Base-by-base conservation (phyloP, 1,140 invertebrate species). In the Ooceraea biroi region DNA sequence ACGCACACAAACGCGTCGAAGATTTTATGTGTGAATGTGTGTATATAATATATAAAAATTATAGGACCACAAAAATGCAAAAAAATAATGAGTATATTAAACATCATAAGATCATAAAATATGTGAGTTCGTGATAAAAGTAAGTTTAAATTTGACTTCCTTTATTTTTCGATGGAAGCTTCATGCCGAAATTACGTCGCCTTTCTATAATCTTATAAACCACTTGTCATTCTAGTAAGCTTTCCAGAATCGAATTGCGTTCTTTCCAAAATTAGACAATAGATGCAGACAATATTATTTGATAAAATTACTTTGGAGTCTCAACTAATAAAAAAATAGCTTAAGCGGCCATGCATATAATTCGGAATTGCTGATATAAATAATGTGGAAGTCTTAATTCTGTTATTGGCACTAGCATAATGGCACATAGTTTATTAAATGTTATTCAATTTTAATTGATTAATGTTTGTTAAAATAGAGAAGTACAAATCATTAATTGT, bases 181-280 rank as follows among this genome's bases (percentile, higher is more conserved):
- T 36, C 36, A 36, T 36, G 36, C 2, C 36, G 36, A 36, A 7
- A 36, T 36, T 36, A 36, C 36, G 36, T 36, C 36, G 30, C 7
- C 12, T 44, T 17, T 2, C 8, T 30, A 41, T 48, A 8, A 73
- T 25, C 17, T 73, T 41, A 73, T 41, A 73, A 44, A 60, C 17
- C 22, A 25, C 12, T 55, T 71, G 11, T 61, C 27, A 57, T 52
- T 84, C 10, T 55, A 41, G 57, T 78, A 25, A 82, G 46, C 7
- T 84, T 88, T 82, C 61, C 84, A 89, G 83, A 89, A 85, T 88
- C 58, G 76, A 88, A 89, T 90, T 87, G 66, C 61, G 80, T 44
- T 73, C 14, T 63, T 82, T 58, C 82, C 27, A 60, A 27, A 27
- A 46, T 72, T 60, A 86, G 55, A 63, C 19, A 73, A 17, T 57